Percentiles rank a stretch among this genome's conserved stretches.
Conservation (phyloP, 2,113 vertebrate species). For the Psophia crepitans region DNA sequence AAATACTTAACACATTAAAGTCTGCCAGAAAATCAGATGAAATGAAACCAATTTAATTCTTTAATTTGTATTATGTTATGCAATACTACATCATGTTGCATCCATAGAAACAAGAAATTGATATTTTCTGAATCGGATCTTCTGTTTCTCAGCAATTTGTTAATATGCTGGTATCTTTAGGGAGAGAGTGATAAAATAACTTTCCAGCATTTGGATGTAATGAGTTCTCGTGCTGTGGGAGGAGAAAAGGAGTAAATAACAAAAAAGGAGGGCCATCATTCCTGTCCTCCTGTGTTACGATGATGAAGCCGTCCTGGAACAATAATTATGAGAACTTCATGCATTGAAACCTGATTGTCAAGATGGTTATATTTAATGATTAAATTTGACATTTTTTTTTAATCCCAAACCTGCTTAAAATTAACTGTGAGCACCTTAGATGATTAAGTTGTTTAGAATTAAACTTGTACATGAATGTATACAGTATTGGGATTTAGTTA, state of each 20-base stretch:
- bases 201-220: not conserved
- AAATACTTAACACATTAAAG: constrained; percentile 64
- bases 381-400: not conserved
- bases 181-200: not conserved
- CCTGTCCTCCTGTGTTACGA: not conserved
- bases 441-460: not conserved
- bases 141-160: not conserved
- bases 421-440: not conserved
- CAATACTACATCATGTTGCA: constrained; percentile 59
- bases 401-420: not conserved
- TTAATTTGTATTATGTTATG: constrained; percentile 71
- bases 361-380: not conserved
- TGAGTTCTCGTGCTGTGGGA: accelerated
- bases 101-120: constrained; percentile 40
- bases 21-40: constrained; percentile 70
- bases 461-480: accelerated
- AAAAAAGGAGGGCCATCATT: not conserved
- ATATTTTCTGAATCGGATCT: constrained; percentile 38
- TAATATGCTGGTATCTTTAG: not conserved
- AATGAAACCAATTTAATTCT: constrained; percentile 69
- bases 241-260: not conserved
- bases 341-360: not conserved
- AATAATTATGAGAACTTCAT: not conserved
- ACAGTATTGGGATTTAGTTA: not conserved
- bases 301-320: not conserved